phyloP scores from a whole-genome alignment of 2,888 invertebrate genomes.

The Drosophila diplacantha region DNA sequence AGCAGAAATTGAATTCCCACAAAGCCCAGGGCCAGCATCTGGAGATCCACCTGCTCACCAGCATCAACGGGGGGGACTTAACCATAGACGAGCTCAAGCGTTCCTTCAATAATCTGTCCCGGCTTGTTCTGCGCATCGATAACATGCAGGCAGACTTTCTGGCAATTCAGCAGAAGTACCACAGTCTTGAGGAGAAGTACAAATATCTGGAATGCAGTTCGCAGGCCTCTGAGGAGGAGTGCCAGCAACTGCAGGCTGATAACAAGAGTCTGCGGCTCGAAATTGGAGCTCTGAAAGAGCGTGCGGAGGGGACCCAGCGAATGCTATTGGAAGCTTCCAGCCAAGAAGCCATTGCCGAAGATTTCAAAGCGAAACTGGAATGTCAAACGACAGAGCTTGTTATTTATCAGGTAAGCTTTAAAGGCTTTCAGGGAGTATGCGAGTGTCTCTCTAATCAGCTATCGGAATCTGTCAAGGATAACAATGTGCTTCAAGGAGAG shows the following conservation, averaged over 20 bases:
- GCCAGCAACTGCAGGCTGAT: constrained; percentile 55
- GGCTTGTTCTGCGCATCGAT: constrained; percentile 56
- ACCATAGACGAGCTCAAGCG: constrained; percentile 58
- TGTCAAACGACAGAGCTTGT: constrained; percentile 51
- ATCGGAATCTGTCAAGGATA: constrained; percentile 80
- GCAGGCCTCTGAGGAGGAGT: constrained; percentile 49
- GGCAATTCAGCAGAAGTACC: constrained; percentile 62
- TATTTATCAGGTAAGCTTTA: constrained; percentile 48
- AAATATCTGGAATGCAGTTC: constrained; percentile 51
- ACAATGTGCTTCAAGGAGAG: constrained; percentile 78
- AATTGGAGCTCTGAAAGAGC: constrained; percentile 60
- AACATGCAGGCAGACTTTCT: constrained; percentile 55
- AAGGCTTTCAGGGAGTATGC: constrained; percentile 78
- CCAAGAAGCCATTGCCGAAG: neutral
- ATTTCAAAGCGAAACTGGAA: constrained; percentile 29
- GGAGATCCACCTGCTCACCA: constrained; percentile 79
- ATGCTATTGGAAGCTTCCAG: neutral
- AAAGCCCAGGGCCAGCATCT: constrained; percentile 2
- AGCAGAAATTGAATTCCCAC: constrained; percentile 79
- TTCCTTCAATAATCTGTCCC: constrained; percentile 50
- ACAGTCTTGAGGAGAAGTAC: constrained; percentile 62
- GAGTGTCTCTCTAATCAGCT: constrained; percentile 80
- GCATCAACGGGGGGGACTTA: constrained; percentile 77
- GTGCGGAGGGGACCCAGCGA: constrained; percentile 61
- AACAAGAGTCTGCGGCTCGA: constrained; percentile 64